A percentile compares a stretch with the other conserved stretches of the same genome.
phyloP scores from a whole-genome alignment of 2,113 vertebrate species.

The Asarcornis scutulata region DNA sequence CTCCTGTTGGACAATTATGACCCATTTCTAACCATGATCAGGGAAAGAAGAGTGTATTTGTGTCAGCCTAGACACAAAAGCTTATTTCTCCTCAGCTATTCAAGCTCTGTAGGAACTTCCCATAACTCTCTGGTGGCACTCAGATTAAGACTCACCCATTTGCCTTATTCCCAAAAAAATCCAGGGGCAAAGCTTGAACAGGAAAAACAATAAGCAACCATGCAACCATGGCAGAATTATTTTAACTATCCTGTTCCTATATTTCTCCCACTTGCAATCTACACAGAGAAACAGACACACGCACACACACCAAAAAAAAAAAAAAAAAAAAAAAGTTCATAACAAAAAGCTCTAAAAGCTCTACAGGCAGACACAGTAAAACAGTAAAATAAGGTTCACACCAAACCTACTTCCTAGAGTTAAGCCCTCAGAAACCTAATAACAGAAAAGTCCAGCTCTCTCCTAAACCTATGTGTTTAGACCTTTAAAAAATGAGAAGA shows the following conservation, averaged over 20 bases:
- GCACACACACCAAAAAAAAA: neutral
- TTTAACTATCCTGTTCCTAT: neutral
- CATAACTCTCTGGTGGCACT: neutral
- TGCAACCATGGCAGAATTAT: neutral
- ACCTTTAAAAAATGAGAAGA: neutral
- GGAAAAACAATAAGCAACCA: neutral
- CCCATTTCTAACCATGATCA: neutral
- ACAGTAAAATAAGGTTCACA: neutral
- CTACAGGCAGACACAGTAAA: neutral
- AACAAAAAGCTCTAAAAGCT: neutral
- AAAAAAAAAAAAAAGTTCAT: neutral
- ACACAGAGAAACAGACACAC: neutral
- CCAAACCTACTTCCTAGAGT: neutral
- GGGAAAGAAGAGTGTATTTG: neutral
- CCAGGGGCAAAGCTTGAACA: neutral
- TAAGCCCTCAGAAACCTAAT: neutral
- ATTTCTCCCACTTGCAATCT: neutral
- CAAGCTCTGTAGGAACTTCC: neutral
- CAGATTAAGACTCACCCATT: neutral
- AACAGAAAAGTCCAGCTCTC: neutral
- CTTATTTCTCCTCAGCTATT: neutral
- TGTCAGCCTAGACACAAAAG: neutral
- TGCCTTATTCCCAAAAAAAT: neutral
- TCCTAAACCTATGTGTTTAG: neutral
- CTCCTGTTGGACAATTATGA: neutral